Conservation (phyloP, 2,888 invertebrate species). For the Arctia plantaginis region DNA sequence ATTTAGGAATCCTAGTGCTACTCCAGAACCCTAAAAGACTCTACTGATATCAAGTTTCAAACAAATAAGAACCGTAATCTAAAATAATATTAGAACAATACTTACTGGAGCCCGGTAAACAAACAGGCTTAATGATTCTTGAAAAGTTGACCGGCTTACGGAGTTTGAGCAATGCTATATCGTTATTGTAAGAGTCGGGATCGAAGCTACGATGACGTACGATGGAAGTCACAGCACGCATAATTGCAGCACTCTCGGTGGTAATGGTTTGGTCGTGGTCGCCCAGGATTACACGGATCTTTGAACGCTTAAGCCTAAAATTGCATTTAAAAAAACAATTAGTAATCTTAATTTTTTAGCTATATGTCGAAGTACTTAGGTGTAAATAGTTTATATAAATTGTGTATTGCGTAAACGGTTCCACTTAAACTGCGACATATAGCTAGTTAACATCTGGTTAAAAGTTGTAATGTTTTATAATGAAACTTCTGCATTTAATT, state of each 20-base stretch:
- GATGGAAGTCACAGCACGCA: constrained; percentile 92
- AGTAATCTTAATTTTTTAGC: background rate
- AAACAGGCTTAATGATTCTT: constrained; percentile 91
- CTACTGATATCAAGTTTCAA: too few relatives aligned
- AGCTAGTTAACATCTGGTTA: too few relatives aligned
- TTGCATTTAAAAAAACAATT: background rate
- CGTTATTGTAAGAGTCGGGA: constrained; percentile 94
- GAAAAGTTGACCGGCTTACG: constrained; percentile 92
- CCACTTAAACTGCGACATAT: too few relatives aligned
- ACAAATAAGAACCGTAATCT: too few relatives aligned
- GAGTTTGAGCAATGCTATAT: constrained; percentile 92
- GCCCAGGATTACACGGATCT: constrained; percentile 93
- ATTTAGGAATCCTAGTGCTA: too few relatives aligned
- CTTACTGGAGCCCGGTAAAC: constrained; percentile 90
- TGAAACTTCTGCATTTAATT: background rate
- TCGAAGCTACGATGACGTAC: constrained; percentile 94
- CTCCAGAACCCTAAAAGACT: too few relatives aligned
- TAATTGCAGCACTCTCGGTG: constrained; percentile 92
- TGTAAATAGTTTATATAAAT: background rate
- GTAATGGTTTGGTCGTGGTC: constrained; percentile 94
- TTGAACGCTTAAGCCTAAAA: constrained; percentile 91
- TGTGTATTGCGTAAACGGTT: background rate
- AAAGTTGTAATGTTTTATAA: too few relatives aligned
- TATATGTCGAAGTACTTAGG: background rate
- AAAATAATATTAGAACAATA: constrained; percentile 23